phyloP scores from a whole-genome alignment of 2,888 invertebrate genomes.

The Cantharis rufa region DNA sequence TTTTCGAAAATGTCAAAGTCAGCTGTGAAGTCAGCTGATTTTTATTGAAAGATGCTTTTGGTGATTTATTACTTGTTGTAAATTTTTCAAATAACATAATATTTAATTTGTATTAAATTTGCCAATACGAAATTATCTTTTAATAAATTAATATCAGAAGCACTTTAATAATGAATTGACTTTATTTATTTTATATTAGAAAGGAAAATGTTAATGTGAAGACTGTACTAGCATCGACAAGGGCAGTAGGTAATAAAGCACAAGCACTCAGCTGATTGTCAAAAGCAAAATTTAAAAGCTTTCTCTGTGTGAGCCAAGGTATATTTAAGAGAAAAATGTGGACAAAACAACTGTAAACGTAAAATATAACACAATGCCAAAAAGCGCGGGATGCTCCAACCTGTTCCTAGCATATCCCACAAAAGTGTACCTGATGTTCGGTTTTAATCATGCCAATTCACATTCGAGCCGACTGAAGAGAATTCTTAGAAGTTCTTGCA shows the following conservation, averaged over 20 bases:
- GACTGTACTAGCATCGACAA: background rate
- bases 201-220: background rate
- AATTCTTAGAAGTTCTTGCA: slow-evolving; percentile 23
- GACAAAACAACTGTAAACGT: background rate
- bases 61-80: background rate
- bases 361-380: slow-evolving; percentile 18
- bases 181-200: background rate
- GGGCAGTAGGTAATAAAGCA: background rate
- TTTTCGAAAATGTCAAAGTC: background rate
- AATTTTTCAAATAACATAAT: background rate
- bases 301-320: background rate
- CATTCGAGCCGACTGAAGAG: slow-evolving; percentile 24
- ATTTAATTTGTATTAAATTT: background rate
- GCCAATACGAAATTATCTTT: background rate
- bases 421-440: slow-evolving; percentile 25
- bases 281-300: background rate
- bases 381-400: slow-evolving; percentile 26
- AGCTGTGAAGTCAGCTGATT: background rate
- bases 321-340: background rate
- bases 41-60: background rate
- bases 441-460: slow-evolving; percentile 26
- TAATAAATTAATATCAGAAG: too few relatives aligned
- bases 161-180: too few relatives aligned
- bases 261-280: background rate
- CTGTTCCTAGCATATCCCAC: slow-evolving; percentile 23